These are phyloP conservation scores for Chrysopilus asiliformis DNA, from an alignment of 2,888 invertebrate species.

Conservation along the genomic window DNA sequence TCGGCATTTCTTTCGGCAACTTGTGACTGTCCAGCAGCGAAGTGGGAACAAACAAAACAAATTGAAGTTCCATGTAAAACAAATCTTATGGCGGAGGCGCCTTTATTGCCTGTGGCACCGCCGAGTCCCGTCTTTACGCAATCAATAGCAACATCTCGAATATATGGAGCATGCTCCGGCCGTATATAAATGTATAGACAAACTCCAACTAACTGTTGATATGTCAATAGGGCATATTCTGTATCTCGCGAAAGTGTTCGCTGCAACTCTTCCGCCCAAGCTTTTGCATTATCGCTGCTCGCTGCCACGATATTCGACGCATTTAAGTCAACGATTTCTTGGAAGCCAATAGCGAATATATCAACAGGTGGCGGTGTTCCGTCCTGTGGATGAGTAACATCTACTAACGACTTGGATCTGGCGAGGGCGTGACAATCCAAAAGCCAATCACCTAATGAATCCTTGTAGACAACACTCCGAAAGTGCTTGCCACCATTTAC, in stretches of 20 bases:
- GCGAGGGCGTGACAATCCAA: conserved; percentile 62
- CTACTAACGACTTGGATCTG: conserved; percentile 37
- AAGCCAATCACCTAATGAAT: conserved; percentile 79
- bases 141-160: conserved; percentile 88
- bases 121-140: conserved; percentile 97
- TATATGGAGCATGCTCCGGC: conserved; percentile 73
- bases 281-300: conserved; percentile 75
- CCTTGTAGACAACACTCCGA: conserved; percentile 87
- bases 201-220: conserved; percentile 93
- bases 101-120: conserved; percentile 95
- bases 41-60: conserved; percentile 97
- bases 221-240: conserved; percentile 80
- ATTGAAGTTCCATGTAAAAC: conserved; percentile 85
- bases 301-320: conserved; percentile 97
- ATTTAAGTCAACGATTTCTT: conserved; percentile 98
- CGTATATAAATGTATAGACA: conserved; percentile 91
- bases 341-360: conserved; percentile 95
- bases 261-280: conserved; percentile 91
- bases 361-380: conserved; percentile 50
- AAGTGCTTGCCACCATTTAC: conserved; percentile 99
- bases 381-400: conserved; percentile 37
- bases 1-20: conserved; percentile 90
- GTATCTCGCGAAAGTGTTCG: conserved; percentile 77
- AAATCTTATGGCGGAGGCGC: conserved; percentile 85
- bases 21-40: conserved; percentile 97